Evolutionary conservation across 2,888 invertebrate species (phyloP), one percentile per base, ranked within the genome.

Genomic region (Alsophila aescularia): DNA sequence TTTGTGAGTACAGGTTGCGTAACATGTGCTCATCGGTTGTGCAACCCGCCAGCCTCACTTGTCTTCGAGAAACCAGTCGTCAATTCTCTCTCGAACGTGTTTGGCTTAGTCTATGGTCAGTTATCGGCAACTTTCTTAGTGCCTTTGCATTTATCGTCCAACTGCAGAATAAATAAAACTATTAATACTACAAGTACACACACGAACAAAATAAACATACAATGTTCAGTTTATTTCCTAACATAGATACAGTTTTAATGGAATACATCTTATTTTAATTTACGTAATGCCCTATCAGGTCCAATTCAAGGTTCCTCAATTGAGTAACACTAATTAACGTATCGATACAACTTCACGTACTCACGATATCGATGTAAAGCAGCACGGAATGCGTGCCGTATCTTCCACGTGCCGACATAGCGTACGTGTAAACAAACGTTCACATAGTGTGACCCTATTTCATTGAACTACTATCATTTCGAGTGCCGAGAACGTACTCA

Each of bases 401-500:
- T 69, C 72, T 69, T 62, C 62, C 60, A 63, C 65, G 66, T 64
- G 61, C 44, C 50, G 39, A 12, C 41, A 53, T 51, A 52, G 52
- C 42, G 58, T 56, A 65, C 64, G 58, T 60, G 65, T 50, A 55
- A 40, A 50, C 45, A 50, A 55, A 51, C 14, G 48, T 67, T 69
- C 67, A 63, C 63, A 64, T 69, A 15, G 54, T 66, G 54, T 79
- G 80, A 75, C 81, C 81, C 73, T 79, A 77, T 81, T 81, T 75
- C 70, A 73, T 74, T 75, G 75, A 80, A 79, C 72, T 67, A 70
- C 70, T 61, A 68, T 59, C 64, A 66, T 64, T 65, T 60, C 64
- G 69, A 70, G 58, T 62, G 70, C 70, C 75, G 77, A 70, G 80
- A 81, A 77, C 66, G 69, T 79, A 80, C 76, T 73, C 75, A 72